Conservation (phyloP, 2,888 invertebrate genomes). For the Diloba caeruleocephala region DNA sequence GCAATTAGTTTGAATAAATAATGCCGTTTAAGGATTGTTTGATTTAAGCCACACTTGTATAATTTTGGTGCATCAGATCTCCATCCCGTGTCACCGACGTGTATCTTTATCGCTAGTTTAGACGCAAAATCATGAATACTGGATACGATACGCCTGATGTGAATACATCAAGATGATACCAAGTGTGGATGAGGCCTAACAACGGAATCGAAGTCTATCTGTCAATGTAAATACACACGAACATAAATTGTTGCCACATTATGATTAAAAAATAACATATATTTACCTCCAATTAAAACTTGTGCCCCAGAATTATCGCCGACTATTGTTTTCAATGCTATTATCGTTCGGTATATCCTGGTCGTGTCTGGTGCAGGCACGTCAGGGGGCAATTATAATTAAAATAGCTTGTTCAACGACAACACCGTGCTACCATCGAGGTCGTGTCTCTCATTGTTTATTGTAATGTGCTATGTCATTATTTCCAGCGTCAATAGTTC, state of each 20-base stretch:
- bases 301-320: slow-evolving; percentile 41
- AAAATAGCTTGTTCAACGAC: slow-evolving; percentile 62
- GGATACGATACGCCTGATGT: no score
- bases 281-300: slow-evolving; percentile 49
- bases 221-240: slow-evolving; percentile 20
- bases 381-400: slow-evolving; percentile 66
- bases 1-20: no score
- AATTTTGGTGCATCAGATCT: no score
- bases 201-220: slow-evolving; percentile 8
- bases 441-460: slow-evolving; percentile 68
- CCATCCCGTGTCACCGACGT: no score
- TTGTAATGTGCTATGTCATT: slow-evolving; percentile 65
- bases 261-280: slow-evolving; percentile 41
- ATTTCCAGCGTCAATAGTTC: slow-evolving; percentile 46
- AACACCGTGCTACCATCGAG: slow-evolving; percentile 49
- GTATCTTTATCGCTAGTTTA: no score
- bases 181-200: no score
- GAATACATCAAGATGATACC: no score
- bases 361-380: slow-evolving; percentile 62
- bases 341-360: slow-evolving; percentile 51
- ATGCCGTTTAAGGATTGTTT: no score
- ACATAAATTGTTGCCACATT: slow-evolving; percentile 28
- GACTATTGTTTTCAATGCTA: slow-evolving; percentile 54
- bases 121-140: no score
- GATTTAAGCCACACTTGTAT: no score